Percentiles rank a stretch among this genome's conserved stretches.
These are phyloP conservation scores for Corydoras sp. DNA, from an alignment of 2,113 vertebrate genomes.

Conservation along the genomic window DNA sequence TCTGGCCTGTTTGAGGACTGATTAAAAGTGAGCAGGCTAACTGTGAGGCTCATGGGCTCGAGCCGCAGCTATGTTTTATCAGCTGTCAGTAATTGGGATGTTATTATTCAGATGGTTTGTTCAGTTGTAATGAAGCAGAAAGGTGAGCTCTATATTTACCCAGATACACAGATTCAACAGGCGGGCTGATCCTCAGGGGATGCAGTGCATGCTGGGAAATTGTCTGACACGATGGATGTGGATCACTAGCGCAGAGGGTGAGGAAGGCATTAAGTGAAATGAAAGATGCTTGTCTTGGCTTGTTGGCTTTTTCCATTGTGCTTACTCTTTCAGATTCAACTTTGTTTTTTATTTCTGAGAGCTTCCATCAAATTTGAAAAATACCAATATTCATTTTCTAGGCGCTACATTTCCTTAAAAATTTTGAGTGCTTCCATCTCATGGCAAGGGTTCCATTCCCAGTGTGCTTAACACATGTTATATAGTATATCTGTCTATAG, in stretches of 20 bases:
- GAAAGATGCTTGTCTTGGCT: conserved; percentile 26
- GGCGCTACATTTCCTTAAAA: too few relatives aligned
- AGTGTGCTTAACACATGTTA: too few relatives aligned
- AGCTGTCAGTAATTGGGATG: conserved; percentile 47
- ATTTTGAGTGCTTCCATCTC: too few relatives aligned
- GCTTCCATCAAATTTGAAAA: too few relatives aligned
- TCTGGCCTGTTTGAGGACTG: conserved; percentile 34
- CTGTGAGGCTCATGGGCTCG: background rate
- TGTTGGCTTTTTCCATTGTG: conserved; percentile 24
- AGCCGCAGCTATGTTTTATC: conserved; percentile 39
- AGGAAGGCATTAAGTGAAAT: conserved; percentile 25
- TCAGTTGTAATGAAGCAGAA: conserved; percentile 45
- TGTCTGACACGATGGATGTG: conserved; percentile 11
- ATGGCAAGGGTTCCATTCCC: too few relatives aligned
- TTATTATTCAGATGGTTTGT: conserved; percentile 43
- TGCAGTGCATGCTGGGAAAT: conserved; percentile 11
- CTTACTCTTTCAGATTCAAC: background rate
- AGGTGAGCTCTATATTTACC: conserved; percentile 36
- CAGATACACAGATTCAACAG: conserved; percentile 20
- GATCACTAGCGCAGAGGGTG: conserved; percentile 1
- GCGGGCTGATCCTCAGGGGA: conserved; percentile 8
- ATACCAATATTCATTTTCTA: too few relatives aligned
- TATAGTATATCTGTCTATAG: too few relatives aligned
- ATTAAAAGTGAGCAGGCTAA: conserved; percentile 22
- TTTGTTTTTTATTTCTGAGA: background rate